Evolutionary conservation across 1,140 invertebrate species (phyloP), one percentile per base, ranked within the genome.

Genomic region (Hylaeus volcanicus): DNA sequence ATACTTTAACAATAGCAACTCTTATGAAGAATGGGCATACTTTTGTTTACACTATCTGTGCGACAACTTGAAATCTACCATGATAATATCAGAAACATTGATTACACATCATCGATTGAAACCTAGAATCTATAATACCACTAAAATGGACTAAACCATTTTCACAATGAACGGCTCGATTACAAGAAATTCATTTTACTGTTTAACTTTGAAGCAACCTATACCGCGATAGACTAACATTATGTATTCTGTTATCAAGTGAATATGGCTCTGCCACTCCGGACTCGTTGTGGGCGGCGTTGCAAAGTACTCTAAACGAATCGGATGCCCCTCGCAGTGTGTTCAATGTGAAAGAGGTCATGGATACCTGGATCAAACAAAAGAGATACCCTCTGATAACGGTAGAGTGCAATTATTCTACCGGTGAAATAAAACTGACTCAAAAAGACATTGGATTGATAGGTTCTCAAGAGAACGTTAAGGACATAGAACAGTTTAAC

Each of bases 301-400:
- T 98, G 14, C 93, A 95, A 83, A 91, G 94, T 86, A 95, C 94
- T 37, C 92, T 95, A 26, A 82, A 81, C 3, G 92, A 92, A 78
- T 91, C 92, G 26, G 88, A 93, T 2, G 53, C 87, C 4, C 81
- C 79, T 6, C 92, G 92, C 61, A 87, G 79, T 12, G 69, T 64
- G 43, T 89, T 93, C 0, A 92, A 90, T 5, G 88, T 94, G 11
- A 91, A 92, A 43, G 85, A 93, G 0, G 94, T 96, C 73, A 95
- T 96, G 93, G 94, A 95, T 74, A 95, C 96, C 0, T 97, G 96
- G 96, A 95, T 95, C 1, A 90, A 95, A 48, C 95, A 96, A 88
- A 95, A 94, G 83, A 94, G 95, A 56, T 96, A 95, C 91, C 96
- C 96, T 0, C 84, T 96, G 2, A 86, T 97, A 14, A 95, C 91